Evolutionary conservation across 2,113 vertebrate species (phyloP).

Genomic region (Takifugu flavidus): DNA sequence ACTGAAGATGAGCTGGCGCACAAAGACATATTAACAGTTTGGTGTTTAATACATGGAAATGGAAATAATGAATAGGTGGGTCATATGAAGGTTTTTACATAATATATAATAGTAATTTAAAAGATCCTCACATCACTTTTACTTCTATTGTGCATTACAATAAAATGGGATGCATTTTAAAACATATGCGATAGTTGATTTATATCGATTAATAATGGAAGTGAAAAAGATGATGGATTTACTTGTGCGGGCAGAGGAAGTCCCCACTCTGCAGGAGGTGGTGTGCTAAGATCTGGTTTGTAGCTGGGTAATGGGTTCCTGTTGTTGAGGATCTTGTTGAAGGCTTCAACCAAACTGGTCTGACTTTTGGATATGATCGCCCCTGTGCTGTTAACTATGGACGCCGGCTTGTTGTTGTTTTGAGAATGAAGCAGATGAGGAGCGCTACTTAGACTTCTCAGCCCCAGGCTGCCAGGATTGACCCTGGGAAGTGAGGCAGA

Average conservation of each 20-base stretch:
- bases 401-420: slow-evolving; percentile 69
- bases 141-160: too few species aligned
- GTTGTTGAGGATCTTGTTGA: slow-evolving; percentile 96
- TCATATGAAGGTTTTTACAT: too few species aligned
- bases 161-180: too few species aligned
- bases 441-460: slow-evolving; percentile 75
- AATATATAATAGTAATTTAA: too few species aligned
- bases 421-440: slow-evolving; percentile 40
- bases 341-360: slow-evolving; percentile 91
- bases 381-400: slow-evolving; percentile 74
- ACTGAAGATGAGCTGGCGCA: too few species aligned
- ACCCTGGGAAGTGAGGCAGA: slow-evolving; percentile 36
- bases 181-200: too few species aligned
- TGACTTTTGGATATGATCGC: slow-evolving; percentile 90
- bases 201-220: too few species aligned
- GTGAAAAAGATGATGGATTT: neutral
- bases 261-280: slow-evolving; percentile 79
- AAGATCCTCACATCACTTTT: too few species aligned
- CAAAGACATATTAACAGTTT: too few species aligned
- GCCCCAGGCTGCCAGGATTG: slow-evolving; percentile 58
- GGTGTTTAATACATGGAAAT: too few species aligned
- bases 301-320: slow-evolving; percentile 93
- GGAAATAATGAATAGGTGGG: too few species aligned
- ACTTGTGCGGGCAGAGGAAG: slow-evolving; percentile 78
- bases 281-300: slow-evolving; percentile 84